Percentiles rank a stretch among this genome's conserved stretches.
Evolutionary conservation across 2,888 invertebrate species (phyloP).

Genomic region (Macaria notata): DNA sequence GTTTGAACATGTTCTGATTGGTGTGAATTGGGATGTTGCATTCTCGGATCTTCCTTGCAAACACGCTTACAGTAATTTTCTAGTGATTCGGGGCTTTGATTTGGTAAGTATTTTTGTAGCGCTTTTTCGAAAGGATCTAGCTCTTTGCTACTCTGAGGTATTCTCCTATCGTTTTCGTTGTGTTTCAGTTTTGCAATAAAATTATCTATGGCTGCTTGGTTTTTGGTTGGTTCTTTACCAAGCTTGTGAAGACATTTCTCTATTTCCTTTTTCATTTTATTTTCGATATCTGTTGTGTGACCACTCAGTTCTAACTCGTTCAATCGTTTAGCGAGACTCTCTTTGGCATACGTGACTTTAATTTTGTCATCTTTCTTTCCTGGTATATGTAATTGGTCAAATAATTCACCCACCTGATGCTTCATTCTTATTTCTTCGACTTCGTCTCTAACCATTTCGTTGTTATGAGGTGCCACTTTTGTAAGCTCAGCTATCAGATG

Average conservation of each 20-base stretch:
- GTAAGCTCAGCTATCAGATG: slow-evolving; percentile 56
- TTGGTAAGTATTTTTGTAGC: too few species aligned
- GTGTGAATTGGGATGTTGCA: too few species aligned
- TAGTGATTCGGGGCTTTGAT: neutral
- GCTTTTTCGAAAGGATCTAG: too few species aligned
- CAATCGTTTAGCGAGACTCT: slow-evolving; percentile 48
- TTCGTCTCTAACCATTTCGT: slow-evolving; percentile 47
- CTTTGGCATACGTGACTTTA: slow-evolving; percentile 37
- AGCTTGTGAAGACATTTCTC: slow-evolving; percentile 45
- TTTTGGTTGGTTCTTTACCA: slow-evolving; percentile 30
- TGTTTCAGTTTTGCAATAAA: slow-evolving; percentile 48
- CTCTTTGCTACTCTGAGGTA: slow-evolving; percentile 8
- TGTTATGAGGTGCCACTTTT: slow-evolving; percentile 47
- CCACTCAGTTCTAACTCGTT: slow-evolving; percentile 50
- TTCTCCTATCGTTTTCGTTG: slow-evolving; percentile 41
- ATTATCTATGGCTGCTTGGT: slow-evolving; percentile 34
- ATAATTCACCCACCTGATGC: slow-evolving; percentile 50
- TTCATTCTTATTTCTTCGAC: slow-evolving; percentile 55
- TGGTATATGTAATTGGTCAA: slow-evolving; percentile 38
- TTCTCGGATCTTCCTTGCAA: too few species aligned
- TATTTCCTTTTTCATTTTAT: slow-evolving; percentile 52
- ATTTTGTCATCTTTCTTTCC: slow-evolving; percentile 33
- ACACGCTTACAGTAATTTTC: neutral
- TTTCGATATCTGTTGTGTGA: slow-evolving; percentile 38
- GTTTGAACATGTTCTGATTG: too few species aligned